These are phyloP conservation scores for Cepaea hortensis DNA, from an alignment of 2,888 invertebrate species.

Conservation along the genomic window DNA sequence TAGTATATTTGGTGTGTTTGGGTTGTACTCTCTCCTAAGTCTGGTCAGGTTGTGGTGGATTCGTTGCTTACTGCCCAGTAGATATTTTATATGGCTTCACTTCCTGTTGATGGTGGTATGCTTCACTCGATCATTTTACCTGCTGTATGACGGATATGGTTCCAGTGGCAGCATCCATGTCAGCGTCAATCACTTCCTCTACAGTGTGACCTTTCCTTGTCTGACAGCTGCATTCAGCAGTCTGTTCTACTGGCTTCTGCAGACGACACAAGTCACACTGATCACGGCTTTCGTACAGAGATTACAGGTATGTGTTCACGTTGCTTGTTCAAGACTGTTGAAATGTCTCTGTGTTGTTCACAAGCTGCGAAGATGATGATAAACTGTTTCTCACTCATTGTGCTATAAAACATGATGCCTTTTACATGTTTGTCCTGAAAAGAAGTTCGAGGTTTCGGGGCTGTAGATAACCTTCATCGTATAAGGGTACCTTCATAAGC, in stretches of 20 bases:
- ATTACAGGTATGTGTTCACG: slow-evolving; percentile 76
- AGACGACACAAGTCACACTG: slow-evolving; percentile 81
- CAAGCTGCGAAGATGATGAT: too few species aligned
- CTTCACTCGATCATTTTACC: slow-evolving; percentile 85
- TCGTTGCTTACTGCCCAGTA: slow-evolving; percentile 89
- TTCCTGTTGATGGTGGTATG: slow-evolving; percentile 89
- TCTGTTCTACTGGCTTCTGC: slow-evolving; percentile 88
- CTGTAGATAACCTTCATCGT: too few species aligned
- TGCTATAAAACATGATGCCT: too few species aligned
- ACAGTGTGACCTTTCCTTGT: slow-evolving; percentile 90
- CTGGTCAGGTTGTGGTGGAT: slow-evolving; percentile 90
- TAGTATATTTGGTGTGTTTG: slow-evolving; percentile 88
- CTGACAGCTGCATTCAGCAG: slow-evolving; percentile 92
- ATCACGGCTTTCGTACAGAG: slow-evolving; percentile 81
- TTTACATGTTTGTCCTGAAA: too few species aligned
- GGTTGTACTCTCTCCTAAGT: slow-evolving; percentile 89
- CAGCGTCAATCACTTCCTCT: slow-evolving; percentile 86
- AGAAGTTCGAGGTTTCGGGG: too few species aligned
- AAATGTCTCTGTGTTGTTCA: too few species aligned
- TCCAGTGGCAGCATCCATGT: slow-evolving; percentile 87
- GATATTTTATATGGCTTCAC: slow-evolving; percentile 90
- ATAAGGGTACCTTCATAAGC: too few species aligned
- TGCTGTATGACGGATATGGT: slow-evolving; percentile 94
- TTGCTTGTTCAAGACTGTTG: neutral
- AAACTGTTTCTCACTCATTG: too few species aligned